A percentile compares a stretch with the other conserved stretches of the same genome.
phyloP scores from a whole-genome alignment of 2,113 vertebrate genomes.

The Capra hircus region DNA sequence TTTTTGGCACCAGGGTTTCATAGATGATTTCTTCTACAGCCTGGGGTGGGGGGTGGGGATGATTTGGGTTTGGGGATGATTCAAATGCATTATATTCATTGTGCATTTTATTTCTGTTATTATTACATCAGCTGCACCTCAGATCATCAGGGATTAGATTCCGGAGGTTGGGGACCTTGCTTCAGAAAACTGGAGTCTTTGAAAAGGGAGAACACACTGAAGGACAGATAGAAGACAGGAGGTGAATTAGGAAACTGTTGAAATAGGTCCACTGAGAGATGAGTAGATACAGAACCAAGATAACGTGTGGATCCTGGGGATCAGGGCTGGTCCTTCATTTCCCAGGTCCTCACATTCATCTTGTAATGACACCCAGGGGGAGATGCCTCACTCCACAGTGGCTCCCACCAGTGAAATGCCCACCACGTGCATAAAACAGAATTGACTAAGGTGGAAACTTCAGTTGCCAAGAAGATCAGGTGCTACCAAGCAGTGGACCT shows the following conservation, averaged over 20 bases:
- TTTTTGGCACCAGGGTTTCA: neutral
- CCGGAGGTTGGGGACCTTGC: accelerated
- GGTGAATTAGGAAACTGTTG: neutral
- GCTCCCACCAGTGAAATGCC: neutral
- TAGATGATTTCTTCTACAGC: neutral
- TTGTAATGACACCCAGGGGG: neutral
- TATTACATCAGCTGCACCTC: neutral
- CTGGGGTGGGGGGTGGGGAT: neutral
- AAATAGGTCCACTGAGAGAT: neutral
- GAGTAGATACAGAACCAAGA: neutral
- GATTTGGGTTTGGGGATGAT: neutral
- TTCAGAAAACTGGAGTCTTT: neutral
- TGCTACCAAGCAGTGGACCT: neutral
- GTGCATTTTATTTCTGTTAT: neutral
- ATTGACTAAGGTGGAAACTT: neutral
- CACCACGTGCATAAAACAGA: neutral
- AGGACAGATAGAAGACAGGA: neutral
- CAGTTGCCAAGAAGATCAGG: neutral
- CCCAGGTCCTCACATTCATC: neutral
- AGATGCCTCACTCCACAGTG: neutral
- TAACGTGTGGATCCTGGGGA: neutral
- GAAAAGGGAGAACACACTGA: neutral
- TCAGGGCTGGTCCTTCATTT: neutral
- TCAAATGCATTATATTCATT: neutral
- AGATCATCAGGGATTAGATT: neutral